Percentiles rank a stretch among this genome's conserved stretches.
These are phyloP conservation scores for Indicator maculatus DNA, from an alignment of 2,113 vertebrate species.

Conservation along the genomic window DNA sequence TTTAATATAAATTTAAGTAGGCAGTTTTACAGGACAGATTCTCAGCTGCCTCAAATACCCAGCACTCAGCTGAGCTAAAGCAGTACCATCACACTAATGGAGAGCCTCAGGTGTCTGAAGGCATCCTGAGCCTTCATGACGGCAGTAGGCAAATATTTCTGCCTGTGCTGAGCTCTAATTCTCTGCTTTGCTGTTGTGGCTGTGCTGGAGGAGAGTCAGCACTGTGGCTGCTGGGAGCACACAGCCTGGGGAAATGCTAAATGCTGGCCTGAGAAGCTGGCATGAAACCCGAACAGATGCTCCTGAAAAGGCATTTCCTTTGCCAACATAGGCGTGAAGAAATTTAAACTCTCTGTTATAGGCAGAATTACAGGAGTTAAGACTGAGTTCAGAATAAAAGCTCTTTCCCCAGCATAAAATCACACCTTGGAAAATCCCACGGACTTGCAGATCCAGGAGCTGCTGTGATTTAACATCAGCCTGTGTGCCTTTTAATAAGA, in stretches of 20 bases:
- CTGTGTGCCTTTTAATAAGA: not conserved
- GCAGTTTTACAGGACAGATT: not conserved
- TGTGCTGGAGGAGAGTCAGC: not conserved
- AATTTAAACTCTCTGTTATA: not conserved
- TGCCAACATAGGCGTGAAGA: not conserved
- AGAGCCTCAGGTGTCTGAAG: not conserved
- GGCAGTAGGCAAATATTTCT: slow-evolving; percentile 16
- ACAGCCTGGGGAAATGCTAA: not conserved
- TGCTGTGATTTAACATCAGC: not conserved
- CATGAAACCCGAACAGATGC: not conserved
- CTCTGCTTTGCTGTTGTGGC: not conserved
- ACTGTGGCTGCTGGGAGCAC: not conserved
- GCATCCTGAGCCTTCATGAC: not conserved
- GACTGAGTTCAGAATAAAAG: not conserved
- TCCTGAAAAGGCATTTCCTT: not conserved
- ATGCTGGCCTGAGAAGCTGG: not conserved
- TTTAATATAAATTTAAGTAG: not conserved
- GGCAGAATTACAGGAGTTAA: not conserved
- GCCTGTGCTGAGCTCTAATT: not conserved
- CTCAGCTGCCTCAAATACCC: not conserved
- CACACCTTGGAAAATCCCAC: not conserved
- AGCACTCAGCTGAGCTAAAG: not conserved
- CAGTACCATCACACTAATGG: not conserved
- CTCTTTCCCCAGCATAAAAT: not conserved
- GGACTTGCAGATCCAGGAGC: not conserved